A percentile compares a stretch with the other conserved stretches of the same genome.
phyloP scores from a whole-genome alignment of 2,113 vertebrate genomes.

The Myrmecophaga tridactyla region DNA sequence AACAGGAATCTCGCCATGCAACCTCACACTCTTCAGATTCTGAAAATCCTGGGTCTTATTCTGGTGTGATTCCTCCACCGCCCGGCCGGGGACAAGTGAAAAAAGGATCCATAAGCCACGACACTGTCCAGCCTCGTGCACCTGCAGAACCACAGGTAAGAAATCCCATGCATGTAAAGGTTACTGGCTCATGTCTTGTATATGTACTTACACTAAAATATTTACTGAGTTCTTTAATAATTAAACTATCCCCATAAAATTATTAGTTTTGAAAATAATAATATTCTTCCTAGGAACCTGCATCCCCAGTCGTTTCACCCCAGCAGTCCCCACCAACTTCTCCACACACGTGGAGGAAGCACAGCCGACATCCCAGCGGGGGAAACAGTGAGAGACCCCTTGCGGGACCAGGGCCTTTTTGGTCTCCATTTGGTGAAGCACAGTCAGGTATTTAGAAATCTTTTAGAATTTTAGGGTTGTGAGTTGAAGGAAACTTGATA shows the following conservation, averaged over 20 bases:
- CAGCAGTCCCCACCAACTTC: slow-evolving; percentile 96
- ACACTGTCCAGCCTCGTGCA: slow-evolving; percentile 89
- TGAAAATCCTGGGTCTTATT: slow-evolving; percentile 93
- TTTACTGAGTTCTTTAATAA: background rate
- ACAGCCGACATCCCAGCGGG: slow-evolving; percentile 95
- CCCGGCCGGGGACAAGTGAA: slow-evolving; percentile 93
- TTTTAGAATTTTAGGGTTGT: slow-evolving; percentile 10
- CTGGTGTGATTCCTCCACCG: slow-evolving; percentile 94
- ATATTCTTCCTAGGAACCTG: slow-evolving; percentile 88
- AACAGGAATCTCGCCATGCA: slow-evolving; percentile 91
- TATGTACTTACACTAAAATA: background rate
- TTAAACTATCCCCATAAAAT: background rate
- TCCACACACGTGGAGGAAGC: slow-evolving; percentile 95
- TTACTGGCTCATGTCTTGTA: background rate
- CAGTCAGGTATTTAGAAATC: slow-evolving; percentile 87
- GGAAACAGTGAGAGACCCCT: slow-evolving; percentile 90
- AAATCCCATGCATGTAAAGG: background rate
- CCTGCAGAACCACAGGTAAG: slow-evolving; percentile 92
- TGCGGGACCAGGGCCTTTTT: slow-evolving; percentile 89
- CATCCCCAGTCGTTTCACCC: slow-evolving; percentile 96
- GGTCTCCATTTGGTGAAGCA: slow-evolving; percentile 94
- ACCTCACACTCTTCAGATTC: slow-evolving; percentile 92
- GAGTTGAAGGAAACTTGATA: slow-evolving; percentile 27
- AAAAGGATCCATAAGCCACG: slow-evolving; percentile 93
- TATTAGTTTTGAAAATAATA: slow-evolving; percentile 65